These are phyloP conservation scores for Sminthurides aquaticus DNA, from an alignment of 2,888 invertebrate genomes.

Conservation along the genomic window DNA sequence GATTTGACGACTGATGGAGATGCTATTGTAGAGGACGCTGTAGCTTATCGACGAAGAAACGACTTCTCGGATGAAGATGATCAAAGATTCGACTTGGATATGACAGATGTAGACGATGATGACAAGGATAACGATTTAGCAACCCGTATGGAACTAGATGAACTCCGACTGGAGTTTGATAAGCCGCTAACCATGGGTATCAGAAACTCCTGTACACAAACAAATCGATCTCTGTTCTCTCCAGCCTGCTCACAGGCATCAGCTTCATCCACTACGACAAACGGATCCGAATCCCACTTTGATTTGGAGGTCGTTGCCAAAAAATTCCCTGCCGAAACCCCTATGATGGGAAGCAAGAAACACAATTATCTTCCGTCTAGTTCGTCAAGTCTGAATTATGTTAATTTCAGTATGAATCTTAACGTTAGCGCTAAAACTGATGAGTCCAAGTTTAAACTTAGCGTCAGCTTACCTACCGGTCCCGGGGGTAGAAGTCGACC, in stretches of 20 bases:
- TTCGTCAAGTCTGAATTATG: constrained; percentile 16
- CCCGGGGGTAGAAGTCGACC: neutral
- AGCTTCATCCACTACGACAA: constrained; percentile 10
- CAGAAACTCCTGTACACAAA: constrained; percentile 20
- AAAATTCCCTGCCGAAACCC: constrained; percentile 6
- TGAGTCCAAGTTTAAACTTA: constrained; percentile 17
- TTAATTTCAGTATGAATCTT: constrained; percentile 19
- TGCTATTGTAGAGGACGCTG: constrained; percentile 13
- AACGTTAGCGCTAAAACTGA: constrained; percentile 12
- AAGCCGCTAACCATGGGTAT: constrained; percentile 1
- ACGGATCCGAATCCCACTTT: constrained; percentile 25
- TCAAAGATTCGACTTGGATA: constrained; percentile 11
- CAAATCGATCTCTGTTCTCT: constrained; percentile 17
- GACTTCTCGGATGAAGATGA: constrained; percentile 4
- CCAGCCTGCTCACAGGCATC: constrained; percentile 18
- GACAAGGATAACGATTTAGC: constrained; percentile 9
- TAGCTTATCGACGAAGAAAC: neutral
- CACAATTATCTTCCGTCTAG: constrained; percentile 19
- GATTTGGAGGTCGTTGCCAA: constrained; percentile 41
- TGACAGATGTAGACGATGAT: constrained; percentile 4
- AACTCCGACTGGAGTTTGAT: constrained; percentile 16
- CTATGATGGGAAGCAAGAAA: neutral
- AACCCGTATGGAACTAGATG: constrained; percentile 12
- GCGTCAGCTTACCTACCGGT: constrained; percentile 8
- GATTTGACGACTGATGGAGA: constrained; percentile 16